phyloP scores from a whole-genome alignment of 2,113 vertebrate species.

The Spermophilus dauricus region DNA sequence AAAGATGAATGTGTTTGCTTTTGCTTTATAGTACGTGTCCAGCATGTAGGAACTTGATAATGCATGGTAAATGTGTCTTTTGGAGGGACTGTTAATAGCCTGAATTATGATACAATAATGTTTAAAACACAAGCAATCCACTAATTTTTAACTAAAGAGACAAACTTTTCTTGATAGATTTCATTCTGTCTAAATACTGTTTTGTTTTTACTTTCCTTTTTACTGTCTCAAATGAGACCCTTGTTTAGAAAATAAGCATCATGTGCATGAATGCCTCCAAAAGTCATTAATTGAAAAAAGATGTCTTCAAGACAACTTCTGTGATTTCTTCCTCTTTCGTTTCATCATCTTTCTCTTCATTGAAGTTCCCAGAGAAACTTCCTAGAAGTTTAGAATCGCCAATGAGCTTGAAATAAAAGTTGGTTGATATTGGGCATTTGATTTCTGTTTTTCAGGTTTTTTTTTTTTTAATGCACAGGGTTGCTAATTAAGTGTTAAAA shows the following conservation, averaged over 20 bases:
- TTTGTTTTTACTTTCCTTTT: conserved; percentile 49
- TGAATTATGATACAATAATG: background rate
- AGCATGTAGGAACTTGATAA: background rate
- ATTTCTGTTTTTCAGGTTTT: background rate
- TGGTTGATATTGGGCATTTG: background rate
- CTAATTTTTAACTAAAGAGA: conserved; percentile 23
- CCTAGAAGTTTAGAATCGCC: conserved; percentile 30
- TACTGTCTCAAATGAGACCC: background rate
- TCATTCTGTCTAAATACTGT: background rate
- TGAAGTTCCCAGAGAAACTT: background rate
- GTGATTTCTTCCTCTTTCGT: conserved; percentile 30
- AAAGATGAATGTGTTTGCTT: background rate
- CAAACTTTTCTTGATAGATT: conserved; percentile 58
- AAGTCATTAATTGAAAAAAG: background rate
- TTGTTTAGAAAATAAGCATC: background rate
- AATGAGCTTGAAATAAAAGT: background rate
- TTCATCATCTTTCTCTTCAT: background rate
- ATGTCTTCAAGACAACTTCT: conserved; percentile 16
- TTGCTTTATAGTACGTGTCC: background rate
- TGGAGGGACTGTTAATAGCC: background rate
- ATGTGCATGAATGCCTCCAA: background rate
- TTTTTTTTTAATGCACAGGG: background rate
- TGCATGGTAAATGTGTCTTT: background rate
- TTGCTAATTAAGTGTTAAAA: conserved; percentile 39
- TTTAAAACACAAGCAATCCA: background rate